Base-by-base conservation (phyloP, 2,113 vertebrate species). In the Psettodes erumei region DNA sequence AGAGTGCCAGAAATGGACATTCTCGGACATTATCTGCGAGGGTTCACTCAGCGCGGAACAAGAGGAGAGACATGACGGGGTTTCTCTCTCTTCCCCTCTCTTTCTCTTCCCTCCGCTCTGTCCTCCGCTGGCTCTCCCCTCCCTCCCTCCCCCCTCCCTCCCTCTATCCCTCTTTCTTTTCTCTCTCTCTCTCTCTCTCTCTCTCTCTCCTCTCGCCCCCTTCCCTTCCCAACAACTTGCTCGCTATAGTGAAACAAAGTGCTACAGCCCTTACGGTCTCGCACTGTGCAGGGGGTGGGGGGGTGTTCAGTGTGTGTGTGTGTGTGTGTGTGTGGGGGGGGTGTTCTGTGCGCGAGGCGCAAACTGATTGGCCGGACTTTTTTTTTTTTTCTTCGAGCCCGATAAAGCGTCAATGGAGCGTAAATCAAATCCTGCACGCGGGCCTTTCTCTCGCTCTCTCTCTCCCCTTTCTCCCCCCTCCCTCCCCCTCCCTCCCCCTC, bases 1-100 rank as follows among this genome's bases (percentile, higher is more conserved):
- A 99, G 94, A 92, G 98, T 95, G 94, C 97, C 98, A 95, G 98
- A 98, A 96, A 98, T 97, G 93, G 97, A 97, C 98, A 99, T 98
- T 95, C 92, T 98, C 94, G 96, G 96, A 96, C 97, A 99, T 98
- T 95, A 96, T 98, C 90, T 82, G 96, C 90, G 91, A 94, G 68
- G 77, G 90, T 95, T 96, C 93, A 94, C 92, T 94, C 92, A 93
- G 95, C 88, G 92, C 91, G 94, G 92, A 94, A 90, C 91, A 93
- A 93, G 92, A 69, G 64, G 71, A 91, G 94, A 92, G 91, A 95
- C 93, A 95, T 93, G 90, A 90, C 87, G 91, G 91, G 92, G 64
- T 93, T 94, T 94, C 84, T 70, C 80, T 85, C 75, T 74, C 60
- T 78, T 37, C 47, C 42, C 2, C 65, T 80, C 73, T 79, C 56